These are phyloP conservation scores for Actias luna DNA, from an alignment of 2,888 invertebrate species.

Conservation along the genomic window DNA sequence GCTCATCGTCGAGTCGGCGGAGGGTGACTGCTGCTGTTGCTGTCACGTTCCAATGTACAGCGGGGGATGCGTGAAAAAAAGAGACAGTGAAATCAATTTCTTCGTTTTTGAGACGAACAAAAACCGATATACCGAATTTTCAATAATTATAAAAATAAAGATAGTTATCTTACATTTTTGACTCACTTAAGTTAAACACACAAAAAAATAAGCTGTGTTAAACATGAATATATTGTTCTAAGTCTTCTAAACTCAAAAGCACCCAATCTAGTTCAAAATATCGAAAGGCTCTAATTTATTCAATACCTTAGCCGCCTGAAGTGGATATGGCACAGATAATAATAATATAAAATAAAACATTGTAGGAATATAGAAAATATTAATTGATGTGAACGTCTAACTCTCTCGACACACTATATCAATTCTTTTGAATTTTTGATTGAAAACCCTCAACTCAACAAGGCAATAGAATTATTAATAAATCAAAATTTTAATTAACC, in stretches of 20 bases:
- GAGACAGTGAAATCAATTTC: conserved; percentile 35
- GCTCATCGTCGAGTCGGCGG: conserved; percentile 80
- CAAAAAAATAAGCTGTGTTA: too few relatives aligned
- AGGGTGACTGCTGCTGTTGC: conserved; percentile 78
- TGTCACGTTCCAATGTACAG: conserved; percentile 51
- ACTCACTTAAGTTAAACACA: too few relatives aligned
- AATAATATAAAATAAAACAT: neutral
- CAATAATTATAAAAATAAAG: neutral
- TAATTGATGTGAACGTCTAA: neutral
- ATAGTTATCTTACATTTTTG: too few relatives aligned
- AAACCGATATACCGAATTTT: neutral
- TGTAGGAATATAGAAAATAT: neutral
- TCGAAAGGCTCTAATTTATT: too few relatives aligned
- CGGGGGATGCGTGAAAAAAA: conserved; percentile 58
- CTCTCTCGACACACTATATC: conserved; percentile 11
- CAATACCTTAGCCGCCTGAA: too few relatives aligned
- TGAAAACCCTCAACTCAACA: conserved; percentile 54
- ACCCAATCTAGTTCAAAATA: too few relatives aligned
- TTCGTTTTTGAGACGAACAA: conserved; percentile 11
- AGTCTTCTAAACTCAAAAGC: too few relatives aligned
- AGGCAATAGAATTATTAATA: conserved; percentile 58
- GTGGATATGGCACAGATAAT: too few relatives aligned
- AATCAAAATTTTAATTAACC: conserved; percentile 79
- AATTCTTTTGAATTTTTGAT: conserved; percentile 43
- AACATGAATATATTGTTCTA: too few relatives aligned